Evolutionary conservation across 2,888 invertebrate genomes (phyloP).

Genomic region (Mesoligia furuncula): DNA sequence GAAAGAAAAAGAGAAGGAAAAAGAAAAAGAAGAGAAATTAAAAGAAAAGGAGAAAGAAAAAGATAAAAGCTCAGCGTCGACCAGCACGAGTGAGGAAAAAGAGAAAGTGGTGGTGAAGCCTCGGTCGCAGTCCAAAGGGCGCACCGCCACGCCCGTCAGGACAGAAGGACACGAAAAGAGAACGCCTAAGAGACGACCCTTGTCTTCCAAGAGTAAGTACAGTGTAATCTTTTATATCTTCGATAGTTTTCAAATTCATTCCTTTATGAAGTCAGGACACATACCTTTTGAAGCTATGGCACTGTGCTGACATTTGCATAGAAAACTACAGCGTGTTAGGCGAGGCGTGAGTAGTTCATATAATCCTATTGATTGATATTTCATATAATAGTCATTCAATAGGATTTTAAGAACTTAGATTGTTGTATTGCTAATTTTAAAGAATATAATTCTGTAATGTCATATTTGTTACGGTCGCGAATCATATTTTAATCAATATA

Average conservation of each 20-base stretch:
- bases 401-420: too few species aligned
- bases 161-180: conserved; percentile 80
- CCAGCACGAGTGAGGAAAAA: conserved; percentile 82
- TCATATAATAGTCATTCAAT: too few species aligned
- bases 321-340: too few species aligned
- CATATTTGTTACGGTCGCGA: too few species aligned
- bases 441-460: too few species aligned
- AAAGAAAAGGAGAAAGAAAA: conserved; percentile 67
- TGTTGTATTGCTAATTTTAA: not conserved
- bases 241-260: not conserved
- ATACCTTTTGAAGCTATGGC: not conserved
- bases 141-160: conserved; percentile 78
- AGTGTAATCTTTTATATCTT: not conserved
- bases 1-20: conserved; percentile 69
- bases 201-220: conserved; percentile 83
- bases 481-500: too few species aligned
- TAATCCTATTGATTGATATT: too few species aligned
- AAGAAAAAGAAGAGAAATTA: conserved; percentile 15
- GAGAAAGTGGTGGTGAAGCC: conserved; percentile 80
- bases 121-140: conserved; percentile 84
- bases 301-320: not conserved
- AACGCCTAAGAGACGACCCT: conserved; percentile 80
- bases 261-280: not conserved
- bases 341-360: too few species aligned
- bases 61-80: conserved; percentile 73